Evolutionary conservation across 2,113 vertebrate species (phyloP).

Genomic region (Lepus europaeus): DNA sequence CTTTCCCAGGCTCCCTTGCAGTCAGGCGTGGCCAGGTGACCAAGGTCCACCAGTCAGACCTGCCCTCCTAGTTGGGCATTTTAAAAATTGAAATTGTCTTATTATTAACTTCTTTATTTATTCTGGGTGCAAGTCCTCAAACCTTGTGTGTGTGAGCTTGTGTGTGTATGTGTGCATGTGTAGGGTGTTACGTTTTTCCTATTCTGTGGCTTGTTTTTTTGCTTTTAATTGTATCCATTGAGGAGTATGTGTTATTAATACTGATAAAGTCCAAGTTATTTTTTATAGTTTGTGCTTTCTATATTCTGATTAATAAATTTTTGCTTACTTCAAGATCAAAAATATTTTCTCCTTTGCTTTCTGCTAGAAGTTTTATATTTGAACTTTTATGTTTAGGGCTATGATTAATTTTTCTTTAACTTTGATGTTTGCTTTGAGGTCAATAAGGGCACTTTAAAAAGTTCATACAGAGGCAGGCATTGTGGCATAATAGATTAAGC

Average conservation of each 20-base stretch:
- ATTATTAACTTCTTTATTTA: neutral
- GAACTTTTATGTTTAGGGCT: neutral
- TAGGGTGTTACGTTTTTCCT: neutral
- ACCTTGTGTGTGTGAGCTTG: neutral
- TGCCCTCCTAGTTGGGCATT: neutral
- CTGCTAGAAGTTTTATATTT: neutral
- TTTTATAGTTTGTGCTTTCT: neutral
- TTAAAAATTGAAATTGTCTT: neutral
- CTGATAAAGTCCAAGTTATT: neutral
- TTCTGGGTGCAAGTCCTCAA: neutral
- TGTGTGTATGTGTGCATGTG: neutral
- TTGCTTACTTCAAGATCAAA: neutral
- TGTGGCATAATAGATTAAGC: no score
- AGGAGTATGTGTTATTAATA: neutral
- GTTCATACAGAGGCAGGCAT: no score
- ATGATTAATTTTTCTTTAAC: conserved; percentile 13
- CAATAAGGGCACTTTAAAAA: no score
- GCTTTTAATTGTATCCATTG: neutral
- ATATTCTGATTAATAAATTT: neutral
- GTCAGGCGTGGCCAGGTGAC: neutral
- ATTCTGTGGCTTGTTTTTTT: neutral
- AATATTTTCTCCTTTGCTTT: neutral
- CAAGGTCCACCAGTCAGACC: neutral
- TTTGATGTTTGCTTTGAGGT: neutral
- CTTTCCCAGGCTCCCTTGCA: neutral